Evolutionary conservation across 2,797 vertebrate species (phyloP).

Genomic region (Dermochelys coriacea): DNA sequence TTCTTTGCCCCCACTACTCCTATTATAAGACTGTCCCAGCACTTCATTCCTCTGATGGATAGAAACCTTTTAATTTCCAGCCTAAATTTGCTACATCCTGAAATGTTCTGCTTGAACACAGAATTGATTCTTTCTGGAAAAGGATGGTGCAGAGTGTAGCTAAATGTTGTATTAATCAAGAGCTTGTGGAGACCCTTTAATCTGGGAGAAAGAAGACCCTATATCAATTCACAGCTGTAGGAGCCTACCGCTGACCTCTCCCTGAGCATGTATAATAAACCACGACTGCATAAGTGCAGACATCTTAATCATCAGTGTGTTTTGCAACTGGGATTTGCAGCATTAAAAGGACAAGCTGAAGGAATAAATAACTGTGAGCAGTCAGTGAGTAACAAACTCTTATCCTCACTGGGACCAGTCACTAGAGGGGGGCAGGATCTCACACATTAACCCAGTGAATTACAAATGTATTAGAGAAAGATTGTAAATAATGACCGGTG

Average conservation of each 20-base stretch:
- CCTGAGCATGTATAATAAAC: background rate
- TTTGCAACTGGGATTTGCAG: accelerated
- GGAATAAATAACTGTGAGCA: background rate
- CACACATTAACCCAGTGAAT: background rate
- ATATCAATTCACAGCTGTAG: background rate
- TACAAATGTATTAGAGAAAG: background rate
- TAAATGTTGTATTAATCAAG: accelerated
- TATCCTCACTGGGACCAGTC: background rate
- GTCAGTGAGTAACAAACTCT: background rate
- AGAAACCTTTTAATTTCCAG: background rate
- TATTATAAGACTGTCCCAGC: background rate
- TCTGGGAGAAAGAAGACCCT: background rate
- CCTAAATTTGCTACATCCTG: background rate
- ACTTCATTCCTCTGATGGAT: background rate
- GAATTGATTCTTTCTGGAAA: background rate
- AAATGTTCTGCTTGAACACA: background rate
- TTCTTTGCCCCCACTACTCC: background rate
- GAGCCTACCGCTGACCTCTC: background rate
- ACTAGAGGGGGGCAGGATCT: background rate
- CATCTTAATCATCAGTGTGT: accelerated
- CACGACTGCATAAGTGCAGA: accelerated
- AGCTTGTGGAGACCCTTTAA: background rate
- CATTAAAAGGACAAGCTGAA: background rate
- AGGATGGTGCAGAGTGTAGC: accelerated
- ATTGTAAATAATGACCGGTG: background rate